Percentiles rank a stretch among this genome's conserved stretches.
Conservation (phyloP, 2,797 vertebrate species). For the Thamnophis elegans region DNA sequence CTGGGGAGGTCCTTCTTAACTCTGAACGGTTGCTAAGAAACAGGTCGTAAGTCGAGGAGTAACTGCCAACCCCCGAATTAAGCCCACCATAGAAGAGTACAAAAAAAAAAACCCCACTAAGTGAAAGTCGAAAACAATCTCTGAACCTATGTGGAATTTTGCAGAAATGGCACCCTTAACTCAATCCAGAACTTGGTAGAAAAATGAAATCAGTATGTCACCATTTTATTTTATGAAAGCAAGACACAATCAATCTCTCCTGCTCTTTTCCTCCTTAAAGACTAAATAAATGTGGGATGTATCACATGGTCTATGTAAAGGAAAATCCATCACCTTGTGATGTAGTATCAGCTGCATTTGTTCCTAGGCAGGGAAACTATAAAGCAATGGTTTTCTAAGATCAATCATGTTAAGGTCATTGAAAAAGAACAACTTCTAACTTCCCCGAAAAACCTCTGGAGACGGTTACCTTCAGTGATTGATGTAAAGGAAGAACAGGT, state of each 20-base stretch:
- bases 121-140: background rate
- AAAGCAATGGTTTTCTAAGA: background rate
- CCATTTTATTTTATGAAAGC: background rate
- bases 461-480: constrained; percentile 78
- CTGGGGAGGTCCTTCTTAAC: background rate
- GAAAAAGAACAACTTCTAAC: background rate
- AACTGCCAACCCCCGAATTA: background rate
- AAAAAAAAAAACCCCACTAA: background rate
- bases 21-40: background rate
- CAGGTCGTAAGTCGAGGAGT: background rate
- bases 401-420: background rate
- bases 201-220: background rate
- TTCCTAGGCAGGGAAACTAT: background rate
- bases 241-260: background rate
- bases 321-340: background rate
- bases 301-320: background rate
- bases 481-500: constrained; percentile 69
- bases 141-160: background rate
- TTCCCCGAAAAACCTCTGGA: constrained; percentile 10
- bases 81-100: background rate
- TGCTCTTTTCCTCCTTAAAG: background rate
- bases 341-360: background rate
- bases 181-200: background rate
- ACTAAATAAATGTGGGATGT: background rate
- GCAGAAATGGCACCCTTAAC: background rate